Evolutionary conservation across 92 coral and sea anemone genomes (phyloP).

Genomic region (Galaxea fascicularis): DNA sequence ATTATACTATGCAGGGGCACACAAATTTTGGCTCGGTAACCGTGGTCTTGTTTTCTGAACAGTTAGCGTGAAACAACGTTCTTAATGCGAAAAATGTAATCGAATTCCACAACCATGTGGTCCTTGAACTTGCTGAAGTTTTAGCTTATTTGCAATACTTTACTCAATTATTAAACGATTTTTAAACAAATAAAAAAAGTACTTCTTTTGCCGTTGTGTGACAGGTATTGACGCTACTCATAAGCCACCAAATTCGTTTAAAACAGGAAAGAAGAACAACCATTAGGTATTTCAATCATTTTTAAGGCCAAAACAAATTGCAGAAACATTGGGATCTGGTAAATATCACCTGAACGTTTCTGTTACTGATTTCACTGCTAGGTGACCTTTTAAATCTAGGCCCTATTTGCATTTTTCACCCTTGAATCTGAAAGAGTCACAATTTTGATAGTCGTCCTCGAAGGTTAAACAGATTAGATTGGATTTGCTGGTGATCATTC

Average conservation of each 20-base stretch:
- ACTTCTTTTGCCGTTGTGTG: slow-evolving; percentile 16
- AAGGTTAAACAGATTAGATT: slow-evolving; percentile 13
- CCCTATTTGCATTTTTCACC: slow-evolving; percentile 13
- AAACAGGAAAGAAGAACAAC: slow-evolving; percentile 15
- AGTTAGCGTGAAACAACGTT: neutral
- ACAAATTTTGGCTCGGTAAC: slow-evolving; percentile 4
- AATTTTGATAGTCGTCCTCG: slow-evolving; percentile 18
- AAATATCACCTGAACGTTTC: slow-evolving; percentile 8
- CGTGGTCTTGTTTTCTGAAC: slow-evolving; percentile 6
- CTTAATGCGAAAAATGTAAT: neutral
- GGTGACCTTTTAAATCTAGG: slow-evolving; percentile 16
- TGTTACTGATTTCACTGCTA: slow-evolving; percentile 10
- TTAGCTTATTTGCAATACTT: neutral
- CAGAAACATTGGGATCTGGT: neutral
- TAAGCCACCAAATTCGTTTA: slow-evolving; percentile 9
- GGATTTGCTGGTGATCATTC: slow-evolving; percentile 31
- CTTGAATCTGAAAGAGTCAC: slow-evolving; percentile 12
- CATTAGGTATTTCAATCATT: slow-evolving; percentile 3
- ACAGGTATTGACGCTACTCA: neutral
- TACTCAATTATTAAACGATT: slow-evolving; percentile 18
- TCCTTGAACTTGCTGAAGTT: slow-evolving; percentile 24
- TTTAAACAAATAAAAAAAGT: neutral
- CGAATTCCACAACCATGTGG: slow-evolving; percentile 22
- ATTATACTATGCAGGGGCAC: neutral
- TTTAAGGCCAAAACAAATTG: neutral